These are phyloP conservation scores for Drosophila tani DNA, from an alignment of 1,140 invertebrate genomes.

Conservation along the genomic window DNA sequence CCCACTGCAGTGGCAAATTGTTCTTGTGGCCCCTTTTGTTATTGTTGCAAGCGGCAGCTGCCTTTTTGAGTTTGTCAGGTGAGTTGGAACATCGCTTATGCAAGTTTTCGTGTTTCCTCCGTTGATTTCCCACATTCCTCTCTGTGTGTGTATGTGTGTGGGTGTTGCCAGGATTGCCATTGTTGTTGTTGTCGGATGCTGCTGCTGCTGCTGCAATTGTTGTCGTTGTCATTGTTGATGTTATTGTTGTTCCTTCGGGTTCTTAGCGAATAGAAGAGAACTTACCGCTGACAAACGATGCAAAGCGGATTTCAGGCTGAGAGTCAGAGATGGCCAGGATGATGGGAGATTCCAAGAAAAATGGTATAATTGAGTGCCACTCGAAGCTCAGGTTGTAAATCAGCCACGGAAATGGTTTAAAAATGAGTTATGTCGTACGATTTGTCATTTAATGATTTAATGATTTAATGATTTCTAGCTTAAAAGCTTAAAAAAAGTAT, in stretches of 20 bases:
- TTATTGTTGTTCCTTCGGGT: slow-evolving; percentile 33
- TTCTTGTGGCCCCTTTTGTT: slow-evolving; percentile 38
- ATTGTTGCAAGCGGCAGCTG: slow-evolving; percentile 63
- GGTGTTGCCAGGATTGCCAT: slow-evolving; percentile 50
- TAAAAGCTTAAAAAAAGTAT: too few species aligned
- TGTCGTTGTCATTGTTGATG: slow-evolving; percentile 41
- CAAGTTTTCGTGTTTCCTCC: slow-evolving; percentile 54
- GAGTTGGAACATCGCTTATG: slow-evolving; percentile 59
- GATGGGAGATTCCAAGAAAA: slow-evolving; percentile 23
- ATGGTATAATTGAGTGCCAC: slow-evolving; percentile 24
- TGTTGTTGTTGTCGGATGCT: slow-evolving; percentile 51
- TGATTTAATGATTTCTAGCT: not conserved
- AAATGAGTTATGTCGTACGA: not conserved
- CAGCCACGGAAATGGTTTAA: not conserved
- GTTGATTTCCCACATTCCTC: slow-evolving; percentile 39
- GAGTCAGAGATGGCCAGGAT: slow-evolving; percentile 28
- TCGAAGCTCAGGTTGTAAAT: slow-evolving; percentile 2
- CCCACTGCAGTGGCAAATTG: slow-evolving; percentile 73
- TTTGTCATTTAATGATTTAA: not conserved
- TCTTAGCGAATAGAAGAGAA: slow-evolving; percentile 33
- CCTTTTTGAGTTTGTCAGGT: slow-evolving; percentile 60
- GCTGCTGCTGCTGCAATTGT: slow-evolving; percentile 23
- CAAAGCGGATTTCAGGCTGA: slow-evolving; percentile 29
- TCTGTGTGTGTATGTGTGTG: slow-evolving; percentile 23
- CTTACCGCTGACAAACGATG: slow-evolving; percentile 45